Base-by-base conservation (phyloP, 2,797 vertebrate genomes). In the Momotus momota region DNA sequence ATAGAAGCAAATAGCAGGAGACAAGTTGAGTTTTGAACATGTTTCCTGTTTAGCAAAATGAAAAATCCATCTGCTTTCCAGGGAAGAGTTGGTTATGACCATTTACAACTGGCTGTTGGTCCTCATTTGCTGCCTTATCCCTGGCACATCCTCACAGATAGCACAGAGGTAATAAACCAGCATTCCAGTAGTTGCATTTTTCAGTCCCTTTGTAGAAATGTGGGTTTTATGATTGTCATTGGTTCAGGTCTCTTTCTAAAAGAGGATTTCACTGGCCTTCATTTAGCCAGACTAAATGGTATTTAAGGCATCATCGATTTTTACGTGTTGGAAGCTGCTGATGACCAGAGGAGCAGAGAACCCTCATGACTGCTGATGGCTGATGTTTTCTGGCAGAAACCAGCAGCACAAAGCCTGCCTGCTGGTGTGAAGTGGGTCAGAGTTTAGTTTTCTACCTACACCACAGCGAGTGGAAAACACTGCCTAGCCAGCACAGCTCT, bases 301-400 rank as follows among this genome's bases (percentile, higher is more conserved):
- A 55, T 66, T 91, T 83, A 77, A 77, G 57, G 43, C 29, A 43
- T 6, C 31, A 78, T 27, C 25, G 52, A 9, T 40, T 72, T 55
- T 70, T 43, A 48, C 26, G 20, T 25, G 46, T 27, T 7, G 2
- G 69, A 73, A 86, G 33, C 18, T 67, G 40, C 45, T 64, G 40
- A 31, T 71, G 79, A 48, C 45, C 9, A 0, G 51, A 52, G 26
- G 26, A 27, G 49, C 64, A 72, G 31, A 73, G 51, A 0, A 94
- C 3, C 35, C 29, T 72, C 54, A 12, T 0, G 20, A n/a, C 52
- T 81, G 41, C 48, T 52, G 54, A 14, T 0, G 0, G 35, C 35
- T 35, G 35, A 35, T 35, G 35, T 23, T 61, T 81, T 26, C 62
- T 65, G 77, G 45, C 67, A 91, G 65, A 33, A 14, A 25, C 10